Evolutionary conservation across 1,140 invertebrate genomes (phyloP), one percentile per base, ranked within the genome.

Genomic region (Drosophila virilis): DNA sequence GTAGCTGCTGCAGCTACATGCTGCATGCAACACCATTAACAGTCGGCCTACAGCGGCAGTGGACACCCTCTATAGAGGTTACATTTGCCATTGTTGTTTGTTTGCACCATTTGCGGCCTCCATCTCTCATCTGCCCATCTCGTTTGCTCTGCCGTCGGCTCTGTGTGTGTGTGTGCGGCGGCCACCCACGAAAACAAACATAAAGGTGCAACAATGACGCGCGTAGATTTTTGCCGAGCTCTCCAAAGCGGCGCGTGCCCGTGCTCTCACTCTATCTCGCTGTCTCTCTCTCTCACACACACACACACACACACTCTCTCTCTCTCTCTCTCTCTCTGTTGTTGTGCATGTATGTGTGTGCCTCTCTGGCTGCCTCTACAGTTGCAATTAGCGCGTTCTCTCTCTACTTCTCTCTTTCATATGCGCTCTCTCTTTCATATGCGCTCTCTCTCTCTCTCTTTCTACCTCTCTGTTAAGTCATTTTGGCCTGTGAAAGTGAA

Each of bases 131-230:
- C 22, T 28, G 22, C 22, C 58, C 74, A n/a, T 67, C 42, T 51
- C 57, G 46, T 45, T 17, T 37, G 13, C 64, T 37, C 50, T 40
- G 10, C 12, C 37, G 9, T 17, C 51, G 50, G 28, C 59, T 45
- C 1, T n/a, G n/a, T n/a, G n/a, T n/a, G n/a, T 1, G 22, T 2
- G 22, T 22, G 22, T 22, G 22, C 22, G 22, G 32, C 22, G 51
- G 74, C 80, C 84, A 89, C 84, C 84, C 84, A 88, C 84, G 84
- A 88, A 88, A 88, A 88, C 84, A 88, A 88, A 89, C 84, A 88
- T 88, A 89, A 88, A 88, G 84, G 84, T 88, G 84, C 84, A 89
- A 88, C 84, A 89, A 88, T 88, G 83, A 88, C 83, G 83, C 83
- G 83, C 83, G 84, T 88, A 76, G 69, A 84, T 78, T 74, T 78